phyloP scores from a whole-genome alignment of 2,888 invertebrate species.

The Xestia ashworthii region DNA sequence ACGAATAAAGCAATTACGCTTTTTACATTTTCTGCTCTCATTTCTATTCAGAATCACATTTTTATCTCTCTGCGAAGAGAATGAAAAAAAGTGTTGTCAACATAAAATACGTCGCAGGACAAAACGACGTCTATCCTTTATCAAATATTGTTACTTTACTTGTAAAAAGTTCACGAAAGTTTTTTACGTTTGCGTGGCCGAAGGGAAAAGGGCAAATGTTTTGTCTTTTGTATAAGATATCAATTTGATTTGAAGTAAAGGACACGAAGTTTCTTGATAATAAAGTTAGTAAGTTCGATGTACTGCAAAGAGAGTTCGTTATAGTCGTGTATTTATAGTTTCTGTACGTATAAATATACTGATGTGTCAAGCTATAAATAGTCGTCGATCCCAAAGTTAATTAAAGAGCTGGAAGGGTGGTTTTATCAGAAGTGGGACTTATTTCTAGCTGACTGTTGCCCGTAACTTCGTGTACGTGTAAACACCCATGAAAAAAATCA shows the following conservation, averaged over 20 bases:
- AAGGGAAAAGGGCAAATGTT: slow-evolving; percentile 65
- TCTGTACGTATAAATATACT: not conserved
- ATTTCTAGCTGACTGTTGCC: not conserved
- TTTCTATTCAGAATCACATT: slow-evolving; percentile 8
- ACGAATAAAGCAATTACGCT: slow-evolving; percentile 1
- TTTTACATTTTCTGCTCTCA: slow-evolving; percentile 5
- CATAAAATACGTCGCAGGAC: slow-evolving; percentile 11
- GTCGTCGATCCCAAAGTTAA: not conserved
- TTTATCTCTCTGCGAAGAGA: slow-evolving; percentile 26
- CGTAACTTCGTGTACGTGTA: not conserved
- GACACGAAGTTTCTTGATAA: slow-evolving; percentile 53
- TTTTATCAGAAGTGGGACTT: not conserved
- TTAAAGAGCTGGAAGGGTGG: not conserved
- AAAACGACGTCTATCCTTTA: slow-evolving; percentile 34
- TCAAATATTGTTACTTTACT: slow-evolving; percentile 50
- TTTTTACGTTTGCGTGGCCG: slow-evolving; percentile 58
- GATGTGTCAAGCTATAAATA: not conserved
- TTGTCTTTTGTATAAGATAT: slow-evolving; percentile 66
- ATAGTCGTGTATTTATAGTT: not conserved
- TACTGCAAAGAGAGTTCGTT: not conserved
- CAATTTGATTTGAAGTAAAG: slow-evolving; percentile 60
- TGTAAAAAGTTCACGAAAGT: slow-evolving; percentile 58
- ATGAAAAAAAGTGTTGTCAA: slow-evolving; percentile 17
- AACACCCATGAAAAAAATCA: not conserved
- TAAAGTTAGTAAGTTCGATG: slow-evolving; percentile 45